Conservation (phyloP, 2,888 invertebrate species). For the Herminia tarsipennalis region DNA sequence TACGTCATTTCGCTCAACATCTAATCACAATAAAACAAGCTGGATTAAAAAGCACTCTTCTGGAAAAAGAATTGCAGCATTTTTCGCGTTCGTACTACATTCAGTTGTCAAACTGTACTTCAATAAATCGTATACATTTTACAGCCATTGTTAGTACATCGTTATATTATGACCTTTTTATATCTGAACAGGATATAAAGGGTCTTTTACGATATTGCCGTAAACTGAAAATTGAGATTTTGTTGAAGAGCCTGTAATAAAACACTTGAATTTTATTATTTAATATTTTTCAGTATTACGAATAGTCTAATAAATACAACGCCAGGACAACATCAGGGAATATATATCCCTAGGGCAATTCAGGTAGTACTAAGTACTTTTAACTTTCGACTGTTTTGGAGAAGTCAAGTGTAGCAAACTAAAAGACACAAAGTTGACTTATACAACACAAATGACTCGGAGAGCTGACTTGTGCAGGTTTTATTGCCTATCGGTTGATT, state of each 20-base stretch:
- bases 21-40: slow-evolving; percentile 3
- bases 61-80: neutral
- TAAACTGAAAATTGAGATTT: slow-evolving; percentile 23
- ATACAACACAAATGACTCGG: too few species aligned
- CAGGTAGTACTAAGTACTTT: too few species aligned
- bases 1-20: neutral
- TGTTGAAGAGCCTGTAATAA: neutral
- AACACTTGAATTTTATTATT: neutral
- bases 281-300: too few species aligned
- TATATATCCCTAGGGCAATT: too few species aligned
- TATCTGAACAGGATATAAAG: slow-evolving; percentile 35
- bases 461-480: too few species aligned
- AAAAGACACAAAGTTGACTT: too few species aligned
- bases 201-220: slow-evolving; percentile 37
- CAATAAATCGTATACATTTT: slow-evolving; percentile 30
- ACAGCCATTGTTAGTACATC: slow-evolving; percentile 30
- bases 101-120: neutral
- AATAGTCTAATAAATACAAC: too few species aligned
- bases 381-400: too few species aligned
- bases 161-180: slow-evolving; percentile 37
- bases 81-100: neutral
- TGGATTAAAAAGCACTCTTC: neutral
- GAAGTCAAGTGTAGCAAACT: too few species aligned
- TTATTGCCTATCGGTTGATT: too few species aligned
- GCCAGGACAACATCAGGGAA: too few species aligned